phyloP scores from a whole-genome alignment of 2,113 vertebrate species.

The Rhinopomastus cyanomelas region DNA sequence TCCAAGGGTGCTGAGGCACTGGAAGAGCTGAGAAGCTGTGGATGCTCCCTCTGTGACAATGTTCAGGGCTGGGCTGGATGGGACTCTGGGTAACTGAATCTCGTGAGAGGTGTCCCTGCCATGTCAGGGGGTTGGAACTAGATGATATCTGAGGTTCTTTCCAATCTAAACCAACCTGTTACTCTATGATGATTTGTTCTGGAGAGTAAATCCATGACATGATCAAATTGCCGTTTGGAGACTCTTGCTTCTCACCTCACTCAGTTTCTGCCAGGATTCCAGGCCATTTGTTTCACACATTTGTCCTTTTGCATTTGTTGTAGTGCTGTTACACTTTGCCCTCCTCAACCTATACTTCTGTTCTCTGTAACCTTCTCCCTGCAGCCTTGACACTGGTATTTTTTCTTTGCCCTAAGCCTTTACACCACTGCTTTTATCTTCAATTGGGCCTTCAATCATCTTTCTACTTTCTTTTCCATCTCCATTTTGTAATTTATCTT shows the following conservation, averaged over 20 bases:
- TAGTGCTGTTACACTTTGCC: not conserved
- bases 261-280: not conserved
- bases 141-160: too few relatives aligned
- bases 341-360: not conserved
- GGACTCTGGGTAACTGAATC: too few relatives aligned
- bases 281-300: not conserved
- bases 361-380: not conserved
- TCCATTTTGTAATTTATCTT: not conserved
- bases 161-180: too few relatives aligned
- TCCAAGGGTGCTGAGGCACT: too few relatives aligned
- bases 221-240: not conserved
- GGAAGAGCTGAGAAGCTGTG: too few relatives aligned
- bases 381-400: fast-evolving
- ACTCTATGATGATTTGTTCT: not conserved
- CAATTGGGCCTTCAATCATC: not conserved
- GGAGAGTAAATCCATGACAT: not conserved
- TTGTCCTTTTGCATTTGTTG: not conserved
- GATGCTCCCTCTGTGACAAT: too few relatives aligned
- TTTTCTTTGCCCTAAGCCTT: not conserved
- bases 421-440: not conserved
- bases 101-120: too few relatives aligned
- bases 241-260: not conserved
- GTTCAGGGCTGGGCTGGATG: too few relatives aligned
- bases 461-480: not conserved
- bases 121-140: too few relatives aligned